Evolutionary conservation across 2,113 vertebrate genomes (phyloP), one percentile per base, ranked within the genome.

Genomic region (Acinonyx jubatus): DNA sequence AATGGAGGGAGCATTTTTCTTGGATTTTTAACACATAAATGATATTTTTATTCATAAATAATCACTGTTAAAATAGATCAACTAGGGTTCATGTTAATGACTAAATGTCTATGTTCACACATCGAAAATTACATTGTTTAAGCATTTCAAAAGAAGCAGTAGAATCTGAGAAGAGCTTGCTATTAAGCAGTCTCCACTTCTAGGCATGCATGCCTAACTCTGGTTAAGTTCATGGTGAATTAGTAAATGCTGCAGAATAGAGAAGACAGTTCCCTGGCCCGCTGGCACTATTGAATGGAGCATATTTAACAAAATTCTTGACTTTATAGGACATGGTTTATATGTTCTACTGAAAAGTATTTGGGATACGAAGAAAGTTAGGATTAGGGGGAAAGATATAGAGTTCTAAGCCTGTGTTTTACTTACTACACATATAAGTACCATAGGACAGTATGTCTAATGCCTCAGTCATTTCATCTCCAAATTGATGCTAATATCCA

Each of bases 1-100:
- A 97, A 94, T 25, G 66, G 80, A 93, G 3, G 48, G 21, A 38
- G 0, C 1, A 18, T 61, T 78, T 90, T 90, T 36, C n/a, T 82
- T 69, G 18, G 21, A 55, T 68, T 91, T 97, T 96, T 81, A 89
- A 91, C 18, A 57, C 29, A 85, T 2, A 80, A 93, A 73, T 88
- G 45, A 38, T 41, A 94, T 94, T 96, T 96, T 86, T 86, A 86
- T 80, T 96, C 81, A 97, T 89, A 90, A 96, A 89, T 94, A 96
- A 27, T 94, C 41, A 78, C 61, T 83, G 27, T 48, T 74, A 96
- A 89, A 89, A 82, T 63, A 93, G 71, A 94, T 87, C 71, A 76
- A 48, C 57, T 81, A 85, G 55, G 12, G 45, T 93, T 79, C 25
- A 69, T 79, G 31, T 68, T 82, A 96, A 96, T 95, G 71, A 89